Base-by-base conservation (phyloP, 2,113 vertebrate genomes). In the Phycodurus eques region DNA sequence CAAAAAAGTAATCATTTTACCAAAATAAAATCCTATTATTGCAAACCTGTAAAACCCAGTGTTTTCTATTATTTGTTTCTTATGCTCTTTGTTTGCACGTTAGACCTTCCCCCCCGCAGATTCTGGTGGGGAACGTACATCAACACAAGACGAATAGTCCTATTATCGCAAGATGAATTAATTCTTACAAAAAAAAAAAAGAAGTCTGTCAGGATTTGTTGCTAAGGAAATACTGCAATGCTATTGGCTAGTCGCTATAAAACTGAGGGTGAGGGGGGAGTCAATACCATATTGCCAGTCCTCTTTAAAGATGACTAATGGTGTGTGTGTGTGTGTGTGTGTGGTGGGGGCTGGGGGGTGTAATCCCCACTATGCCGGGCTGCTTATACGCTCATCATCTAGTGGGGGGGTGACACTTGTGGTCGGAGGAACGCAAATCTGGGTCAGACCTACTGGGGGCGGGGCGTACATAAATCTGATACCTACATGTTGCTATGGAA, bases 401-500 rank as follows among this genome's bases (percentile, higher is more conserved):
- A 5, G 66, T 75, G 9, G 59, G 74, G 72, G 5, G 63, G 76
- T 9, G 0, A 69, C 75, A 84, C 67, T 73, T 68, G 71, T 80
- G 75, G 73, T 85, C 85, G 77, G 79, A 74, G 68, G 72, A 31
- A 17, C 33, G 27, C 61, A 84, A 84, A 92, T 83, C 84, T 91
- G 85, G 91, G 90, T 90, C 91, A 92, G 83, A 87, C 72, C 68
- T 61, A 9, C 35, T 39, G 49, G 17, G 17, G 14, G 59, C 6
- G 54, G 77, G 72, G 66, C 67, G 70, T 84, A 87, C 82, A 89
- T 75, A 88, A 84, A 70, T 79, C 86, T 81, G 81, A 88, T 88
- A 87, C 83, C 82, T 86, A 68, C 54, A 49, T 31, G 82, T 91
- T 80, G 64, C 90, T 78, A 90, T 91, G 81, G 90, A 72, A 85